These are phyloP conservation scores for Tragelaphus eurycerus DNA, from an alignment of 2,797 vertebrate genomes.

Conservation along the genomic window DNA sequence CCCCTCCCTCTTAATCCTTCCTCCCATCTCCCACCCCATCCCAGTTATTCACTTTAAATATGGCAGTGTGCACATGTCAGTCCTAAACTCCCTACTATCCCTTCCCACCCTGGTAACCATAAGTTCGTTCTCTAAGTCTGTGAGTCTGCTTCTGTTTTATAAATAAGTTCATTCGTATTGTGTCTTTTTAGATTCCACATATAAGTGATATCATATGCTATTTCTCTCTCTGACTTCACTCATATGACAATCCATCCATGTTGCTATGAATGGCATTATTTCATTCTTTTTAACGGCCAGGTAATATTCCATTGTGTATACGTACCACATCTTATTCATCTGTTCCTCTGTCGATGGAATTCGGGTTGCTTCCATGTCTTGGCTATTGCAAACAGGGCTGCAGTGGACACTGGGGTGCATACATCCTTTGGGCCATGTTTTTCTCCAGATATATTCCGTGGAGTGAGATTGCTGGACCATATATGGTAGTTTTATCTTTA, in stretches of 20 bases:
- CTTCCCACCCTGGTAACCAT: neutral
- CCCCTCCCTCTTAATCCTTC: neutral
- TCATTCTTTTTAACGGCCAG: neutral
- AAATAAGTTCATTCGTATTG: neutral
- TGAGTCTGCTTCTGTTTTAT: neutral
- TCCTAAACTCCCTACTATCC: neutral
- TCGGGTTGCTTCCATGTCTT: neutral
- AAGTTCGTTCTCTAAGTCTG: neutral
- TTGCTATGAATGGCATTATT: neutral
- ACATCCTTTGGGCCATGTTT: neutral
- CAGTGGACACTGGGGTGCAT: neutral
- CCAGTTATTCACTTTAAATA: neutral
- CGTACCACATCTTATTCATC: neutral
- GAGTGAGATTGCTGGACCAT: neutral
- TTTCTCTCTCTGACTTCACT: neutral
- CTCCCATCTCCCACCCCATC: neutral
- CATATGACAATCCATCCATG: neutral
- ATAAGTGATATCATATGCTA: neutral
- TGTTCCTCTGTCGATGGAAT: neutral
- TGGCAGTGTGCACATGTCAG: neutral
- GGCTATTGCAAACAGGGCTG: neutral
- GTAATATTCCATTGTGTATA: neutral
- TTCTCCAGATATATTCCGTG: neutral
- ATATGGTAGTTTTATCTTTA: neutral
- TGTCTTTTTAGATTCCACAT: neutral